Evolutionary conservation across 2,888 invertebrate species (phyloP).

Genomic region (Gastracanthus pulcherrimus): DNA sequence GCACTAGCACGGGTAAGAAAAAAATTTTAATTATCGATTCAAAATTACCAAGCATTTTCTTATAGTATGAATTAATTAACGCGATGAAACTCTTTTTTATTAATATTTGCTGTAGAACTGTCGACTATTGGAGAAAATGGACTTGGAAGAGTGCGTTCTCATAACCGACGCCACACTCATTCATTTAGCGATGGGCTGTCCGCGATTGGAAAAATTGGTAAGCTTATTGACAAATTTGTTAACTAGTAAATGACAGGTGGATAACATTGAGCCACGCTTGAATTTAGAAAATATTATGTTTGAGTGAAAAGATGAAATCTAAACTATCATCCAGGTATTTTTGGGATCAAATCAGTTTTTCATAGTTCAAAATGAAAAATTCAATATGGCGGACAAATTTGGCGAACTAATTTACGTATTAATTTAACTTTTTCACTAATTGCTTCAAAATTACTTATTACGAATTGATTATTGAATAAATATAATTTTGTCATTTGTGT

Average conservation of each 20-base stretch:
- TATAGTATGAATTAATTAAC: not conserved
- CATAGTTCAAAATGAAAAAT: no score
- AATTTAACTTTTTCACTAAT: not conserved
- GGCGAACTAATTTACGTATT: no score
- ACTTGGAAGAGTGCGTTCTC: slow-evolving; percentile 97
- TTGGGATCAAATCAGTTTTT: no score
- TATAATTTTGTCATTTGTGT: no score
- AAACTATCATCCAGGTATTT: no score
- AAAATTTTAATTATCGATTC: not conserved
- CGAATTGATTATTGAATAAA: not conserved
- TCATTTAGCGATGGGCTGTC: slow-evolving; percentile 96
- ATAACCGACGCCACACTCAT: slow-evolving; percentile 97
- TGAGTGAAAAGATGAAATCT: no score
- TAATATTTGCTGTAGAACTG: slow-evolving; percentile 86
- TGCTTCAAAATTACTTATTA: not conserved
- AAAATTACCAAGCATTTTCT: not conserved
- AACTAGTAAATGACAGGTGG: no score
- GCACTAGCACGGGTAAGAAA: slow-evolving; percentile 90
- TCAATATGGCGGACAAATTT: no score
- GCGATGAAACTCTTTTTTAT: not conserved
- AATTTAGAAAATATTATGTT: no score
- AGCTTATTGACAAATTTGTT: slow-evolving; percentile 61
- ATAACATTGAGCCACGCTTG: no score
- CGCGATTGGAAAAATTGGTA: slow-evolving; percentile 95
- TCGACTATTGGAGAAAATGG: slow-evolving; percentile 96